Base-by-base conservation (phyloP, 2,797 vertebrate species). In the Heterohyrax brucei region DNA sequence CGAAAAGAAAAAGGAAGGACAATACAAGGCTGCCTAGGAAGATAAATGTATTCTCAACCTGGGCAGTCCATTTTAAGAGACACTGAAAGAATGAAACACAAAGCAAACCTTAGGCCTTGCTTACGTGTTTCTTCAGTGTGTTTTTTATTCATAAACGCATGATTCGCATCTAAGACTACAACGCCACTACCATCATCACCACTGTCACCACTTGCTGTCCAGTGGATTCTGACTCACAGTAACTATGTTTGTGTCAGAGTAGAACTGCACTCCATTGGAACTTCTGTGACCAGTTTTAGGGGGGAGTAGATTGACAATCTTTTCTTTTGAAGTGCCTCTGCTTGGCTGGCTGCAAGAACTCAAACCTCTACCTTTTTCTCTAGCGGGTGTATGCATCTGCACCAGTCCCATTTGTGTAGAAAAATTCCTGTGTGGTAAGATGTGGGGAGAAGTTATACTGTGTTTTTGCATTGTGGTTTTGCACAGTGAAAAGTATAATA, bases 141-240 rank as follows among this genome's bases (percentile, higher is more conserved):
- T 78, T 86, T 95, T 64, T 59, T 70, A 77, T 68, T 91, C 50
- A 70, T 2, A 44, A 94, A 39, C 48, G 19, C 84, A 24, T 50
- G 79, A 87, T 4, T 93, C 76, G 79, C 39, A 56, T 68, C 33
- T 18, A 75, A 75, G 28, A 2, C 14, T 72, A 59, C 13, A 85
- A 56, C 78, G 33, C 44, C 7, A 33, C 7, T 33, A 39, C n/a
- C 26, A 56, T 56, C 30, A 68, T 28, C 66, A n/a, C 28, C 28
- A 30, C 28, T 16, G 18, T 16, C 53, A 16, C 53, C 53, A 56
- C 18, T 5, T 22, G n/a, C 68, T 33, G 62, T 64, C 62, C 62
- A 10, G 26, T 24, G 1, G 8, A 26, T 64, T 28, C 62, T 64
- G 62, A 64, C 22, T 64, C 62, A 64, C 9, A 8, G 26, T 12